phyloP scores from a whole-genome alignment of 2,797 vertebrate species.

The Etheostoma perlongum region DNA sequence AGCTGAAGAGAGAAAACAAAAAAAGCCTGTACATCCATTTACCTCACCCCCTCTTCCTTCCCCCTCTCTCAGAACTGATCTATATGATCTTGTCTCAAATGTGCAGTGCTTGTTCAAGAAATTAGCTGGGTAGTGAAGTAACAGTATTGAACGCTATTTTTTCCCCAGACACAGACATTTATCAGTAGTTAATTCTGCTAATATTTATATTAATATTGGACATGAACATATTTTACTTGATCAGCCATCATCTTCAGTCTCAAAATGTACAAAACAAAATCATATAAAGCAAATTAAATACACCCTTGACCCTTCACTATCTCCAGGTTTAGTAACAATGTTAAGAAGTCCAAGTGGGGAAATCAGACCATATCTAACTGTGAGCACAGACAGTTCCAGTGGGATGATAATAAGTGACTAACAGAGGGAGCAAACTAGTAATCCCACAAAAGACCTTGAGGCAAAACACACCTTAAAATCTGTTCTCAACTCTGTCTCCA shows the following conservation, averaged over 20 bases:
- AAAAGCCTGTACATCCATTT: conserved; percentile 1
- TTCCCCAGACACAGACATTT: background rate
- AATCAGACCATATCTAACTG: conserved; percentile 21
- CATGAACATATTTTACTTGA: background rate
- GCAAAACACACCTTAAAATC: conserved; percentile 33
- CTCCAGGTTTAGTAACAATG: background rate
- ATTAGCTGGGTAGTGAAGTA: conserved; percentile 9
- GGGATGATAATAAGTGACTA: conserved; percentile 56
- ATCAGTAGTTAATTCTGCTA: background rate
- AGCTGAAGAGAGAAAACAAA: background rate
- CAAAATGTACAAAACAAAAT: background rate
- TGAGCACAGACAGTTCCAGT: conserved; percentile 41
- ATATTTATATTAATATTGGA: background rate
- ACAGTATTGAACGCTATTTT: background rate
- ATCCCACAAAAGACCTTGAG: conserved; percentile 26
- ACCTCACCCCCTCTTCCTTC: background rate
- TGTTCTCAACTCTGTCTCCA: conserved; percentile 47
- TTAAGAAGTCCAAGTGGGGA: background rate
- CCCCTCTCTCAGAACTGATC: conserved; percentile 12
- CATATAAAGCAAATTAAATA: background rate
- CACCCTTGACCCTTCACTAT: background rate
- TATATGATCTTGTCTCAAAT: conserved; percentile 1
- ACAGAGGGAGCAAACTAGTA: conserved; percentile 48
- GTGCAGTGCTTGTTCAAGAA: conserved; percentile 15
- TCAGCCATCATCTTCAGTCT: background rate